Conservation (phyloP, 2,797 vertebrate genomes). For the Parauchenoglanis ngamensis region DNA sequence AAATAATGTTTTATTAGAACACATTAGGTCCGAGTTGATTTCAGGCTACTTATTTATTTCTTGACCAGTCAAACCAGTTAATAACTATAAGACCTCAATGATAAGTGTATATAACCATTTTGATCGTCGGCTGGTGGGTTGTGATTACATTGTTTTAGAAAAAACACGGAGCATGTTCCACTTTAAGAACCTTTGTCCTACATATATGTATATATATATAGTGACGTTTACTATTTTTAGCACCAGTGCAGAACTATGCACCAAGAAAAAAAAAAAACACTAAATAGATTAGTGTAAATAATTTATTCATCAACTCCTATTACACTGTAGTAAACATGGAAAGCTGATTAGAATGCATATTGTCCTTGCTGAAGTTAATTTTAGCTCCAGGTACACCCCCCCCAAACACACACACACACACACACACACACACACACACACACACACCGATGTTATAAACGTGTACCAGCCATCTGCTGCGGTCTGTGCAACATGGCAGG, state of each 20-base stretch:
- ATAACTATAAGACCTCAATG: neutral
- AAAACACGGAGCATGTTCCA: neutral
- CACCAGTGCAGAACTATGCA: neutral
- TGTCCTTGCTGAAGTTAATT: conserved; percentile 35
- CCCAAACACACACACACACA: too few relatives aligned
- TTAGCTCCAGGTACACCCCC: neutral
- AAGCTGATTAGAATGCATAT: conserved; percentile 20
- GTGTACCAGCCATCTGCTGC: conserved; percentile 48
- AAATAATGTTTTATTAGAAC: neutral
- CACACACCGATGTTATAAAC: conserved; percentile 32
- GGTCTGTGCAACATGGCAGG: conserved; percentile 33
- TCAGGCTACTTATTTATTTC: neutral
- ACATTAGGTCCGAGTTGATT: neutral
- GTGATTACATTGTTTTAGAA: neutral
- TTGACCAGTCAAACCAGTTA: neutral
- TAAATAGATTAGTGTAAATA: neutral
- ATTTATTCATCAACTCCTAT: neutral
- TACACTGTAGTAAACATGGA: neutral
- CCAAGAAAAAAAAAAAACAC: neutral
- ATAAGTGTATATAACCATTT: neutral
- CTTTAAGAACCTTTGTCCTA: neutral
- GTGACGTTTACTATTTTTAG: neutral
- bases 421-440: conserved; percentile 9
- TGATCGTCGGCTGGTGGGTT: neutral
- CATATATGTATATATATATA: too few relatives aligned